Base-by-base conservation (phyloP, 2,797 vertebrate species). In the Trachops cirrhosus region DNA sequence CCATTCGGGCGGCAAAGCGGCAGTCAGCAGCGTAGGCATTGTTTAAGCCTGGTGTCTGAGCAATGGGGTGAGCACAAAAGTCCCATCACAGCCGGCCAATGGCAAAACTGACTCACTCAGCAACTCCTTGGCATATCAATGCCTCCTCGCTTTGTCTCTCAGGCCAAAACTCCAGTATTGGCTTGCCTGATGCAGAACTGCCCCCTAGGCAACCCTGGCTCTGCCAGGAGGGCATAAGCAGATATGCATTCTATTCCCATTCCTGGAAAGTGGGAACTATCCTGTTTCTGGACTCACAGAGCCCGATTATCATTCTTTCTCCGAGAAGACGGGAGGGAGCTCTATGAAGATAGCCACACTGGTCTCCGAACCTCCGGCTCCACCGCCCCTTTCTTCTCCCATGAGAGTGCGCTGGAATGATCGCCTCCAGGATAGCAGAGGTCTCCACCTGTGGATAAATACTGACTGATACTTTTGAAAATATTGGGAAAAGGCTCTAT, bases 401-500 rank as follows among this genome's bases (percentile, higher is more conserved):
- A 24, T 0, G 0, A 70, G 0, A 1, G 26, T 34, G 89, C 86
- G 21, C 79, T 2, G 2, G 0, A 59, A 91, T 93, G 9, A 0
- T 37, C 86, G 83, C 84, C 85, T 44, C 74, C 21, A 52, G 89
- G 71, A 92, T n/a, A 59, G 6, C 77, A 92, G 92, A 96, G 32
- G 95, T 97, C 97, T 94, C 89, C 94, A 95, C 93, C 89, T 68
- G 90, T 86, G 95, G 95, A 97, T 87, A 98, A 97, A 97, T 95
- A 96, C 83, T 96, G 83, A 97, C 91, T 83, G 91, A 89, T 14
- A 75, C 98, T 96, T 94, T 96, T 96, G 96, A 96, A 97, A 96
- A 97, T 96, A 95, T 94, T 78, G 79, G 95, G 98, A 97, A 96
- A 96, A 97, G 95, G 89, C 96, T 97, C 95, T 96, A 95, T 93